Percentiles rank a stretch among this genome's conserved stretches.
Evolutionary conservation across 2,888 invertebrate species (phyloP).

Genomic region (Drosophila tanythrix): DNA sequence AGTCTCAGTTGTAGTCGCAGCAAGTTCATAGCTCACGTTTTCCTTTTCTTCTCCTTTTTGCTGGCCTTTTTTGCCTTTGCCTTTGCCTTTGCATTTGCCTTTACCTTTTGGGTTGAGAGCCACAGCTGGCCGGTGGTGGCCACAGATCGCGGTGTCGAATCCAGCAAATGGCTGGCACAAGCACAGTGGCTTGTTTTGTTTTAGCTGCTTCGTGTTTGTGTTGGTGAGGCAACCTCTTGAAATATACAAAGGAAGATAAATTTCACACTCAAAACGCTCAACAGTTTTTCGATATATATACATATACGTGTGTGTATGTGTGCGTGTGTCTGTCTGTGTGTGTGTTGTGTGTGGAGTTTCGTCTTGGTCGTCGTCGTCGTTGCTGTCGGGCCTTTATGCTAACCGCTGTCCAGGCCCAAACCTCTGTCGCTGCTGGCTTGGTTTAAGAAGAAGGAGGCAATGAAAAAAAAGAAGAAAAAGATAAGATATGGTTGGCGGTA

Average conservation of each 20-base stretch:
- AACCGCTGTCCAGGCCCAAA: slow-evolving; percentile 52
- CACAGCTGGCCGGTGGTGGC: slow-evolving; percentile 61
- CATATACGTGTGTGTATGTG: slow-evolving; percentile 10
- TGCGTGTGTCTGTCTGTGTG: slow-evolving; percentile 20
- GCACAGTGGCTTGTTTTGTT: slow-evolving; percentile 62
- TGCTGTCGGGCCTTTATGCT: slow-evolving; percentile 63
- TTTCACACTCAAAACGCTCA: slow-evolving; percentile 66
- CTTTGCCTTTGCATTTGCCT: slow-evolving; percentile 36
- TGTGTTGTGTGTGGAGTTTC: slow-evolving; percentile 8
- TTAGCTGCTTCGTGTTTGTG: slow-evolving; percentile 50
- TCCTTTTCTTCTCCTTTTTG: slow-evolving; percentile 54
- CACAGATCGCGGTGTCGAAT: slow-evolving; percentile 58
- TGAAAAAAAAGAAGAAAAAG: slow-evolving; percentile 66
- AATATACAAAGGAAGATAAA: slow-evolving; percentile 82
- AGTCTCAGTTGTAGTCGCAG: slow-evolving; percentile 33
- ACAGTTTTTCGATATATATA: slow-evolving; percentile 11
- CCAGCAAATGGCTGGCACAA: slow-evolving; percentile 54
- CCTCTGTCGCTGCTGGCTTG: neutral
- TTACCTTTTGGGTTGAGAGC: slow-evolving; percentile 24
- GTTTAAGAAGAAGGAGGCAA: slow-evolving; percentile 33
- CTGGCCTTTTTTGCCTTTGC: slow-evolving; percentile 35
- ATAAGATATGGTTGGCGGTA: slow-evolving; percentile 82
- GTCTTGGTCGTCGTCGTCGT: slow-evolving; percentile 11
- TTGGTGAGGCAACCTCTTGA: slow-evolving; percentile 78
- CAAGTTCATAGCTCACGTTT: slow-evolving; percentile 75